phyloP scores from a whole-genome alignment of 2,113 vertebrate genomes.

The Calidris pugnax region DNA sequence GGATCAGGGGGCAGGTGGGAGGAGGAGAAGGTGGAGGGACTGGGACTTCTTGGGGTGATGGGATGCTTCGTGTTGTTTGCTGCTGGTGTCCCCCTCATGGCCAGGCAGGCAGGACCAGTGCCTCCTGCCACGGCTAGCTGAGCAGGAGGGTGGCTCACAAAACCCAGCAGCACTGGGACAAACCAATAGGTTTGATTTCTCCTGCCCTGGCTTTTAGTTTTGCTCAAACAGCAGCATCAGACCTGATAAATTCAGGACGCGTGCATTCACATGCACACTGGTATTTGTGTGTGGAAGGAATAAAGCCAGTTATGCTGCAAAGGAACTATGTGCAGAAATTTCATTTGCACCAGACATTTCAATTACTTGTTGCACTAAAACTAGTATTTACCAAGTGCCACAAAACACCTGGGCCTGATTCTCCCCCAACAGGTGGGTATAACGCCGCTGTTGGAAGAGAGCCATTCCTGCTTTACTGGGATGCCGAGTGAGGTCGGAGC shows the following conservation, averaged over 20 bases:
- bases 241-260: neutral
- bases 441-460: neutral
- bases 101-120: neutral
- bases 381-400: conserved; percentile 48
- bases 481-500: neutral
- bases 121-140: neutral
- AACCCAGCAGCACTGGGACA: neutral
- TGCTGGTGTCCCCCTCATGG: neutral
- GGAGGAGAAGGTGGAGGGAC: neutral
- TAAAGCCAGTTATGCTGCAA: conserved; percentile 55
- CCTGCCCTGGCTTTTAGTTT: neutral
- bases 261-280: neutral
- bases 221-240: conserved; percentile 5
- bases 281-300: conserved; percentile 15
- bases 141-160: neutral
- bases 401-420: neutral
- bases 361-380: conserved; percentile 57
- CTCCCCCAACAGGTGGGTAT: neutral
- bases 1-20: neutral
- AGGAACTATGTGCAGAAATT: conserved; percentile 8
- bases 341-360: conserved; percentile 37
- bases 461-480: neutral
- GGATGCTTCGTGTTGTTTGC: rapidly evolving
- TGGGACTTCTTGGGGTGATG: neutral
- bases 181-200: neutral